These are phyloP conservation scores for Zingel zingel DNA, from an alignment of 2,113 vertebrate species.

Conservation along the genomic window DNA sequence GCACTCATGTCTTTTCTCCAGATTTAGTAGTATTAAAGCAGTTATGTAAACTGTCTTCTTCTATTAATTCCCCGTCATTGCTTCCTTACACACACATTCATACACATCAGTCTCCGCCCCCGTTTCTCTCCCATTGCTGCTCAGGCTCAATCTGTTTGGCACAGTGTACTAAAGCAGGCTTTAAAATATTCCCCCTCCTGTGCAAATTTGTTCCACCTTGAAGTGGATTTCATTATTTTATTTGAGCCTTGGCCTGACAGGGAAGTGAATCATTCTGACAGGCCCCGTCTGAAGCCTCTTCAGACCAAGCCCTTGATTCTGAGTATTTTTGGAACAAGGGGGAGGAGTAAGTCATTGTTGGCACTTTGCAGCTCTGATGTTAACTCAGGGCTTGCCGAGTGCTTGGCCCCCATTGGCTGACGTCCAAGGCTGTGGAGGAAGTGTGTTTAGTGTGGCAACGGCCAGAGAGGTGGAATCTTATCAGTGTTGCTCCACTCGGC, in stretches of 20 bases:
- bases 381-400: constrained; percentile 68
- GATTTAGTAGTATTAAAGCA: constrained; percentile 44
- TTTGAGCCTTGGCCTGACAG: constrained; percentile 83
- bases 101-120: constrained; percentile 62
- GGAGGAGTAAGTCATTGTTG: constrained; percentile 79
- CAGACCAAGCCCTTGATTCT: constrained; percentile 82
- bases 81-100: constrained; percentile 63
- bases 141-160: constrained; percentile 77
- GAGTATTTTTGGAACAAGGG: constrained; percentile 82
- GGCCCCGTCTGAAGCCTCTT: constrained; percentile 83
- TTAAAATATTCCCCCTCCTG: constrained; percentile 83
- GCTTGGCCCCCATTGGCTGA: constrained; percentile 78
- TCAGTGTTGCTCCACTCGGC: constrained; percentile 73
- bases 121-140: constrained; percentile 59
- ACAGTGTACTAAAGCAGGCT: constrained; percentile 75
- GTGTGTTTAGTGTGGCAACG: constrained; percentile 66
- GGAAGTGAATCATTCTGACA: constrained; percentile 88
- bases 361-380: constrained; percentile 75
- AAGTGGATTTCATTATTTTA: constrained; percentile 88
- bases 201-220: constrained; percentile 86
- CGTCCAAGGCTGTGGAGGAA: constrained; percentile 74
- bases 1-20: constrained; percentile 29
- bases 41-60: constrained; percentile 68
- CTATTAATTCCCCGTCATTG: constrained; percentile 71
- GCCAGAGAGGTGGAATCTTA: constrained; percentile 76